Base-by-base conservation (phyloP, 2,113 vertebrate genomes). In the Cyanistes caeruleus region DNA sequence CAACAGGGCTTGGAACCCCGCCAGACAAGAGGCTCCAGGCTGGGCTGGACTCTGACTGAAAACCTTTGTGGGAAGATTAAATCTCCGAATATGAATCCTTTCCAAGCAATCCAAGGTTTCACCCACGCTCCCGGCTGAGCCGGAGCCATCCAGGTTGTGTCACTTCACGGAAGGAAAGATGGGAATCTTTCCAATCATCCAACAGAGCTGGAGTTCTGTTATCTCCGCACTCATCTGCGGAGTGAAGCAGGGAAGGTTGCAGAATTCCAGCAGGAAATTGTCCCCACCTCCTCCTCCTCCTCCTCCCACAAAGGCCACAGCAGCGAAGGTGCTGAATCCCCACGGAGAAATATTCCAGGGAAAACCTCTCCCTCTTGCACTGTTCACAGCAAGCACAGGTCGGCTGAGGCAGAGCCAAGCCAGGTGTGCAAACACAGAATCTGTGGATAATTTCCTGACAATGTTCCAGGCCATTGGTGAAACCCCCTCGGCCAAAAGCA, bases 21-120 rank as follows among this genome's bases (percentile, higher is more conserved):
- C 69, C 92, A 59, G 69, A 30, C 14, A 2, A 44, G 62, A 70
- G 81, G 64, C 69, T 95, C 64, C 3, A 1, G 78, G 65, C 28
- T 6, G 74, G 33, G 39, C 43, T 65, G 27, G 52, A 82, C 35
- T 7, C 76, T 62, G 62, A 1, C 76, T 43, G 43, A 16, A 43
- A 43, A 43, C 43, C 43, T 87, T 22, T 69, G 23, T 2, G 70
- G 74, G 73, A 51, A 90, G 94, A 97, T 95, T 83, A 91, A 94
- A 97, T 95, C 92, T 96, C 69, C 11, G 1, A 2, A 1, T 5
- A 60, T 15, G 35, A 21, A 21, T 35, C 60, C 87, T 96, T 84
- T 89, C 44, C 5, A 35, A 63, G 90, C 82, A 17, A 23, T 64
- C 92, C 94, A 87, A 56, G 62, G 77, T 44, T 22, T 60, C 94